A percentile compares a stretch with the other conserved stretches of the same genome.
Conservation (phyloP, 2,113 vertebrate genomes). For the Conger conger region DNA sequence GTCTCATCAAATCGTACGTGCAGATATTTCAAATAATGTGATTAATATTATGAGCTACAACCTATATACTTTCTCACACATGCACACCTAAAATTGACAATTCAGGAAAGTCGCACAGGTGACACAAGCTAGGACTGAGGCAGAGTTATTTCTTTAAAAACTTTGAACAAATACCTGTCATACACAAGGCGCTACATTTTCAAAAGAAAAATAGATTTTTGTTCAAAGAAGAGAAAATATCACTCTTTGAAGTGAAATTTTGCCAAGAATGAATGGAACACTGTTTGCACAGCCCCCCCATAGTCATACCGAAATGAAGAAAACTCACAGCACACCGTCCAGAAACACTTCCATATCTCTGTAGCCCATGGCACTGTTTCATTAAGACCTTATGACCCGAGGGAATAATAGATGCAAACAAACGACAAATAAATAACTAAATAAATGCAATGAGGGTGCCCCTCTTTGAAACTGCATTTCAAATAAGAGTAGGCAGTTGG, state of each 20-base stretch:
- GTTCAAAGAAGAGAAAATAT: neutral
- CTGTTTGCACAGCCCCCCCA: neutral
- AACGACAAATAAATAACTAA: too few species aligned
- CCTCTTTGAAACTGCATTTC: neutral
- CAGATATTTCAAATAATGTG: neutral
- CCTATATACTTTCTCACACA: neutral
- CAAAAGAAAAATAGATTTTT: neutral
- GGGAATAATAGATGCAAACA: too few species aligned
- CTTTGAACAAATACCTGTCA: too few species aligned
- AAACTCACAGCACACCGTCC: neutral
- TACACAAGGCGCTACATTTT: too few species aligned
- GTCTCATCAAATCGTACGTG: neutral
- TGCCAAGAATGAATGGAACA: neutral
- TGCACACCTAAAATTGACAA: neutral
- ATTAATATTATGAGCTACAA: neutral
- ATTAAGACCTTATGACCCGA: neutral
- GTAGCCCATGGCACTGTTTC: neutral
- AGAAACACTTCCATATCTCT: neutral
- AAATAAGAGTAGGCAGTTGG: neutral
- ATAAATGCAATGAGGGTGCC: too few species aligned
- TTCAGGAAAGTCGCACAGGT: too few species aligned
- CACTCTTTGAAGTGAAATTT: neutral
- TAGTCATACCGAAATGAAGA: neutral
- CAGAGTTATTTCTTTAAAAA: too few species aligned
- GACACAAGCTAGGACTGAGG: too few species aligned